Percentiles rank a stretch among this genome's conserved stretches.
Evolutionary conservation across 2,113 vertebrate genomes (phyloP).

Genomic region (Charina bottae): DNA sequence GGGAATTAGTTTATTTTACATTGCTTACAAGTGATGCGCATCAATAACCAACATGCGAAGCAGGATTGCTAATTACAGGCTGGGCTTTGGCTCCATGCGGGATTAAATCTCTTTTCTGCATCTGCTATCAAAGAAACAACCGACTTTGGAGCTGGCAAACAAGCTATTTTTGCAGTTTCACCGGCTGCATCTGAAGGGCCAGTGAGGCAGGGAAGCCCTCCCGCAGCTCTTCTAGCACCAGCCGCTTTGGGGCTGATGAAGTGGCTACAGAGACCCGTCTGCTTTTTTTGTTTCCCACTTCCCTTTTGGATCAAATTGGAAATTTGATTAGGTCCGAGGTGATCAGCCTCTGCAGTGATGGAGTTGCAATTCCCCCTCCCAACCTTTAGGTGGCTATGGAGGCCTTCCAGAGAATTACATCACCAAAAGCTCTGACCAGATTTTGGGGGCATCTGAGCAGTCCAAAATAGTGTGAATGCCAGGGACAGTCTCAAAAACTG

Average conservation of each 20-base stretch:
- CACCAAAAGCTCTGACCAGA: not conserved
- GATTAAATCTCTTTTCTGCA: not conserved
- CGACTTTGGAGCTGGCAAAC: not conserved
- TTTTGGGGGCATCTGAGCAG: not conserved
- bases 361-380: not conserved
- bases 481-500: not conserved
- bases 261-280: not conserved
- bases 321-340: not conserved
- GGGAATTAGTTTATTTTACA: not conserved
- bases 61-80: not conserved
- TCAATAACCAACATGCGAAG: not conserved
- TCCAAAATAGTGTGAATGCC: not conserved
- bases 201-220: not conserved
- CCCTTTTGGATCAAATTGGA: not conserved
- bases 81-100: not conserved
- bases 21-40: not conserved
- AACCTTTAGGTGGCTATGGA: not conserved
- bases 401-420: not conserved
- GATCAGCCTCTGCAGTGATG: not conserved
- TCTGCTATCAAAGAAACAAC: not conserved
- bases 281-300: not conserved
- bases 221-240: not conserved
- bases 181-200: not conserved
- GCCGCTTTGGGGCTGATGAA: not conserved
- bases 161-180: not conserved